Evolutionary conservation across 2,113 vertebrate species (phyloP).

Genomic region (Theristicus caerulescens): DNA sequence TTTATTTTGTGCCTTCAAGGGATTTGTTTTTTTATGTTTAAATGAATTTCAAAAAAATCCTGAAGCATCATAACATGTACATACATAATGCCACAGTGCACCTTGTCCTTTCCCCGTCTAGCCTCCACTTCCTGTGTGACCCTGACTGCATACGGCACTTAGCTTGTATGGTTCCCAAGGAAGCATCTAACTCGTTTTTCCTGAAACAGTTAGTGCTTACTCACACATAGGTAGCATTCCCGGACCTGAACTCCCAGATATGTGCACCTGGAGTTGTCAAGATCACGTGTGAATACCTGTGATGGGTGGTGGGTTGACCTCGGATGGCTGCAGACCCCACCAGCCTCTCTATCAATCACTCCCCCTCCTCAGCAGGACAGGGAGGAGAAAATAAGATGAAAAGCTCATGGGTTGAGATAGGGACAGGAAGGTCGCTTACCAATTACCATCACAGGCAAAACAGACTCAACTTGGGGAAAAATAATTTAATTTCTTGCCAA

Average conservation of each 20-base stretch:
- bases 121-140: background rate
- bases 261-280: accelerated
- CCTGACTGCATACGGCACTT: background rate
- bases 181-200: background rate
- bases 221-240: background rate
- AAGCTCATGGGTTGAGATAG: background rate
- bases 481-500: background rate
- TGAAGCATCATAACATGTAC: background rate
- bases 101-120: background rate
- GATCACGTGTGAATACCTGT: background rate
- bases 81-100: background rate
- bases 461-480: background rate
- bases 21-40: background rate
- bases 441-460: background rate
- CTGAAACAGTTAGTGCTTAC: background rate
- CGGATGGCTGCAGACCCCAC: background rate
- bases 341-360: background rate
- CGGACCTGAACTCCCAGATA: background rate
- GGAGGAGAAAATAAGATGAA: background rate
- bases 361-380: background rate
- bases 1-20: background rate
- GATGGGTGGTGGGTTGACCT: background rate
- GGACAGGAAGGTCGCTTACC: background rate
- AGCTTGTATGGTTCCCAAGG: background rate
- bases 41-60: background rate